phyloP scores from a whole-genome alignment of 2,888 invertebrate genomes.

The Amiota mariae region DNA sequence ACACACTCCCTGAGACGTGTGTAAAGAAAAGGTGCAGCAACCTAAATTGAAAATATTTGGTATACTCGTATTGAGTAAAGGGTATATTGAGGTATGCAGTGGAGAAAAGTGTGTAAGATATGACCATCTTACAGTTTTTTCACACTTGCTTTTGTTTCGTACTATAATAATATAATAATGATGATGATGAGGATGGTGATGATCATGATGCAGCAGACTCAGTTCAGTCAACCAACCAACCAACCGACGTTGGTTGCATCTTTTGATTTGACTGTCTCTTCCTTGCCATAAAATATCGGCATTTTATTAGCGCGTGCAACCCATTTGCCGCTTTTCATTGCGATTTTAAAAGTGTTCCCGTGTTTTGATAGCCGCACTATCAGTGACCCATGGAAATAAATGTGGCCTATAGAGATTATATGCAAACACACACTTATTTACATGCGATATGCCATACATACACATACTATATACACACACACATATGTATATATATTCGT shows the following conservation, averaged over 20 bases:
- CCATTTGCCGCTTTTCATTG: slow-evolving; percentile 68
- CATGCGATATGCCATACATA: not conserved
- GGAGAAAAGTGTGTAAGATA: no score
- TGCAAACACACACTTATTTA: not conserved
- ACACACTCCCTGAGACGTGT: no score
- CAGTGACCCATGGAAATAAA: slow-evolving; percentile 70
- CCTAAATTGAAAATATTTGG: no score
- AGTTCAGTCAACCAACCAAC: not conserved
- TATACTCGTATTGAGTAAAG: no score
- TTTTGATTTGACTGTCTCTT: slow-evolving; percentile 8
- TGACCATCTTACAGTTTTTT: not conserved
- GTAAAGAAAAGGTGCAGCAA: no score
- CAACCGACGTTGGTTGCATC: not conserved
- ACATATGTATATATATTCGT: no score
- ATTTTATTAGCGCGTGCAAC: slow-evolving; percentile 68
- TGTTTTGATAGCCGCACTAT: slow-evolving; percentile 69
- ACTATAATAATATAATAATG: not conserved
- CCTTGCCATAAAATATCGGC: slow-evolving; percentile 63
- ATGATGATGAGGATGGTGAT: not conserved
- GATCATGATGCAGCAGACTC: not conserved
- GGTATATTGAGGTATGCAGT: no score
- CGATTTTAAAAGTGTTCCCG: slow-evolving; percentile 70
- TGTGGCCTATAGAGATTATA: slow-evolving; percentile 70
- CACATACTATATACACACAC: not conserved
- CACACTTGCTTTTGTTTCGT: slow-evolving; percentile 7